Conservation (phyloP, 2,797 vertebrate species). For the Lepus townsendii region DNA sequence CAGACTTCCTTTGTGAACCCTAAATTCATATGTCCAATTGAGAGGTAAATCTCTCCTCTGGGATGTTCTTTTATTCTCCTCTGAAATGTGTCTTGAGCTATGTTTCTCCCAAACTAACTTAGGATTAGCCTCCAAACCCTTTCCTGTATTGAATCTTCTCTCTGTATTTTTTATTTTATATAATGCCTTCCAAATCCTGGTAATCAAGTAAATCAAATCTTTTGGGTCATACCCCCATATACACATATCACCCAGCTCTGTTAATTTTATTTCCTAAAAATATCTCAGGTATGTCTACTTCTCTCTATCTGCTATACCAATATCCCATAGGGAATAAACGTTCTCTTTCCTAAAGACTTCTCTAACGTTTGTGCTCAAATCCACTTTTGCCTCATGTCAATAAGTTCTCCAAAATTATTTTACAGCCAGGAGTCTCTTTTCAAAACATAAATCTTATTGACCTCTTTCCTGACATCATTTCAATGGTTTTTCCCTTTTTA, state of each 20-base stretch:
- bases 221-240: background rate
- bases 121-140: background rate
- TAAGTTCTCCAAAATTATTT: conserved; percentile 25
- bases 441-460: conserved; percentile 19
- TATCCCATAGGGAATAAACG: background rate
- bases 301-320: background rate
- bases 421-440: background rate
- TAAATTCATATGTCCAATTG: background rate
- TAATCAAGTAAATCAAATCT: background rate
- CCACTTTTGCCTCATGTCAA: background rate
- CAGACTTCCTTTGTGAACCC: background rate
- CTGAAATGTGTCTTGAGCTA: background rate
- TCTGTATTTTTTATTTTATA: background rate
- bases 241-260: background rate
- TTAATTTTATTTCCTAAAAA: background rate
- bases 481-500: background rate
- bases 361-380: background rate
- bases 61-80: background rate
- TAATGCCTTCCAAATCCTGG: background rate
- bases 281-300: background rate
- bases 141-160: background rate
- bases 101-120: background rate
- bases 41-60: background rate
- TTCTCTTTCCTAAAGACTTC: background rate
- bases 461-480: conserved; percentile 8